A percentile compares a stretch with the other conserved stretches of the same genome.
phyloP scores from a whole-genome alignment of 2,888 invertebrate genomes.

The Amblyjoppa fuscipennis region DNA sequence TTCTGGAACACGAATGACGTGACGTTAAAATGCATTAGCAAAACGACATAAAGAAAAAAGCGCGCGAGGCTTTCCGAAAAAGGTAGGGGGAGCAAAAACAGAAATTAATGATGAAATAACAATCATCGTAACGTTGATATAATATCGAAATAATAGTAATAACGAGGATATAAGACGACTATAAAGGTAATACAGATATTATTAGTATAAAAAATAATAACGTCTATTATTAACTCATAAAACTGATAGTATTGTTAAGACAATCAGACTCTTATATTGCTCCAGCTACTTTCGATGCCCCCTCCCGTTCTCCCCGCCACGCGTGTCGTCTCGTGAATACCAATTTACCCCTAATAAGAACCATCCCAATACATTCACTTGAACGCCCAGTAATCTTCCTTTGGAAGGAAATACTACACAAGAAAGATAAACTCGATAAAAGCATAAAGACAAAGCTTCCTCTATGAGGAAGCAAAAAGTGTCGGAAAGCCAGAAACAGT shows the following conservation, averaged over 20 bases:
- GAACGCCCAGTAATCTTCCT: slow-evolving; percentile 25
- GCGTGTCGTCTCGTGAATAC: slow-evolving; percentile 57
- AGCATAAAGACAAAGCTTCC: slow-evolving; percentile 23
- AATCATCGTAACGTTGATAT: slow-evolving; percentile 64
- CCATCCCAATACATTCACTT: slow-evolving; percentile 15
- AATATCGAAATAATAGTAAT: slow-evolving; percentile 72
- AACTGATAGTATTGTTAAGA: slow-evolving; percentile 84
- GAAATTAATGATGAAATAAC: slow-evolving; percentile 69
- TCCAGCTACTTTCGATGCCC: slow-evolving; percentile 79
- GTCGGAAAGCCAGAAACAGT: slow-evolving; percentile 29
- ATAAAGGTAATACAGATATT: slow-evolving; percentile 66
- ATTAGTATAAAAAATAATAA: slow-evolving; percentile 65
- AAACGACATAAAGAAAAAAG: not conserved
- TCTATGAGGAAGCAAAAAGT: slow-evolving; percentile 11
- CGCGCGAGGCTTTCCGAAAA: slow-evolving; percentile 45
- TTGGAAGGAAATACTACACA: not conserved
- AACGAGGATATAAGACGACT: slow-evolving; percentile 50
- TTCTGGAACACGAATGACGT: not conserved
- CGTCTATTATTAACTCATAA: slow-evolving; percentile 70
- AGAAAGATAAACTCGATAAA: slow-evolving; percentile 1
- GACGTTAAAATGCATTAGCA: slow-evolving; percentile 19
- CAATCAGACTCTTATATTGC: slow-evolving; percentile 83
- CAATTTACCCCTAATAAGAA: not conserved
- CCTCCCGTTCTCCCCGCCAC: not conserved
- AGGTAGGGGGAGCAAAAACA: slow-evolving; percentile 59